Percentiles rank a stretch among this genome's conserved stretches.
phyloP scores from a whole-genome alignment of 2,113 vertebrate genomes.

The Tupaia tana region DNA sequence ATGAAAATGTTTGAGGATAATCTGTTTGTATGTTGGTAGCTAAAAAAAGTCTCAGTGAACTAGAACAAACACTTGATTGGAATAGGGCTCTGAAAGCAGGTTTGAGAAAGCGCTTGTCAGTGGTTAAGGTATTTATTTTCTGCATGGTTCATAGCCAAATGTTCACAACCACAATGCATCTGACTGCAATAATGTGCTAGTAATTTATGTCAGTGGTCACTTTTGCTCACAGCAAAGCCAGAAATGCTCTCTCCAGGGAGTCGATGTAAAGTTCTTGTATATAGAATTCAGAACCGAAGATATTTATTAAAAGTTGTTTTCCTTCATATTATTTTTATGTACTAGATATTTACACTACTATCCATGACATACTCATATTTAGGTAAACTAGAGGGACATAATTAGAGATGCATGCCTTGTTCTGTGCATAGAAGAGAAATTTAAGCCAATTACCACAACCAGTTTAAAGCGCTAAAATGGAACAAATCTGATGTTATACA shows the following conservation, averaged over 20 bases:
- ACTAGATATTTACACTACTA: conserved; percentile 83
- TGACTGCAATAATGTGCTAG: conserved; percentile 90
- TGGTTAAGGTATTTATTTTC: conserved; percentile 86
- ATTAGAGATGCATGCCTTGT: conserved; percentile 70
- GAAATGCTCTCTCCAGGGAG: conserved; percentile 86
- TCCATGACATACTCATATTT: conserved; percentile 77
- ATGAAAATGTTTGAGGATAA: not conserved
- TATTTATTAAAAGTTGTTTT: conserved; percentile 95
- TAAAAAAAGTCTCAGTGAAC: conserved; percentile 34
- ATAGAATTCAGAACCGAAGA: conserved; percentile 92
- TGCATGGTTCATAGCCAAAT: conserved; percentile 75
- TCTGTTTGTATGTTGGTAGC: not conserved
- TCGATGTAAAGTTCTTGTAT: conserved; percentile 93
- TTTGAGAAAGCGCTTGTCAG: conserved; percentile 55
- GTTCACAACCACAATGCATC: conserved; percentile 89
- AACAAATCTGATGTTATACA: conserved; percentile 63
- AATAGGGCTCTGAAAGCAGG: conserved; percentile 54
- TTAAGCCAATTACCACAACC: conserved; percentile 78
- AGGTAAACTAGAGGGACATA: conserved; percentile 71
- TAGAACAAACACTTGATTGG: not conserved
- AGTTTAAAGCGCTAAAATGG: conserved; percentile 59
- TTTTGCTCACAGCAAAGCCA: conserved; percentile 80
- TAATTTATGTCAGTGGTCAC: conserved; percentile 84
- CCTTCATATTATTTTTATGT: conserved; percentile 87
- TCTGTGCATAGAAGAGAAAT: conserved; percentile 69